These are phyloP conservation scores for Nebria ingens DNA, from an alignment of 1,140 invertebrate genomes.

Conservation along the genomic window DNA sequence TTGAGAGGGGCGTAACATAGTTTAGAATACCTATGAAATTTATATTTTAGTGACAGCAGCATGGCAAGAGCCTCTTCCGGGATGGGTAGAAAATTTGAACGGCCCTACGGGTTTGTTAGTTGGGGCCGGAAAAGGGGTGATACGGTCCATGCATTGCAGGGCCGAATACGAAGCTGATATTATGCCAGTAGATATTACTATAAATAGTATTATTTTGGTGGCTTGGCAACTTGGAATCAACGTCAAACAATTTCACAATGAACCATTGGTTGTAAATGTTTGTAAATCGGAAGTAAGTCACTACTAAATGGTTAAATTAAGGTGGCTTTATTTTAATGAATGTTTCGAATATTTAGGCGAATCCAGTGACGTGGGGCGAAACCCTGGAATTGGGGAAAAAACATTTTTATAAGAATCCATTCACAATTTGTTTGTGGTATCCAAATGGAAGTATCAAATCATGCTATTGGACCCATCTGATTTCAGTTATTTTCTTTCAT, in stretches of 20 bases:
- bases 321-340: background rate
- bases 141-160: slow-evolving; percentile 56
- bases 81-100: slow-evolving; percentile 93
- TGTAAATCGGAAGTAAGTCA: slow-evolving; percentile 1
- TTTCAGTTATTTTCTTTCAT: slow-evolving; percentile 64
- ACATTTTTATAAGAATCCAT: slow-evolving; percentile 48
- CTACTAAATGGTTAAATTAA: background rate
- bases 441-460: slow-evolving; percentile 64
- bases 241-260: slow-evolving; percentile 17
- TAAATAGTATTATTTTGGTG: slow-evolving; percentile 66
- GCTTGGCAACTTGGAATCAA: slow-evolving; percentile 54
- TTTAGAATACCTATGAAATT: background rate
- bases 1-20: slow-evolving; percentile 24
- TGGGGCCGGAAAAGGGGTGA: slow-evolving; percentile 70
- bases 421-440: slow-evolving; percentile 66
- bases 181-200: slow-evolving; percentile 71
- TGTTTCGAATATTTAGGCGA: slow-evolving; percentile 35
- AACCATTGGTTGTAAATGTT: slow-evolving; percentile 18
- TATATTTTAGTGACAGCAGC: slow-evolving; percentile 47
- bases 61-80: slow-evolving; percentile 58
- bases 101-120: slow-evolving; percentile 76
- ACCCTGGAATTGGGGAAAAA: slow-evolving; percentile 54
- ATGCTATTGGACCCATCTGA: slow-evolving; percentile 51
- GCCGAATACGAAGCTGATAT: slow-evolving; percentile 53
- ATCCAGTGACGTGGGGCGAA: slow-evolving; percentile 66